A percentile compares a stretch with the other conserved stretches of the same genome.
These are phyloP conservation scores for Myotis vivesi DNA, from an alignment of 2,797 vertebrate genomes.

Conservation along the genomic window DNA sequence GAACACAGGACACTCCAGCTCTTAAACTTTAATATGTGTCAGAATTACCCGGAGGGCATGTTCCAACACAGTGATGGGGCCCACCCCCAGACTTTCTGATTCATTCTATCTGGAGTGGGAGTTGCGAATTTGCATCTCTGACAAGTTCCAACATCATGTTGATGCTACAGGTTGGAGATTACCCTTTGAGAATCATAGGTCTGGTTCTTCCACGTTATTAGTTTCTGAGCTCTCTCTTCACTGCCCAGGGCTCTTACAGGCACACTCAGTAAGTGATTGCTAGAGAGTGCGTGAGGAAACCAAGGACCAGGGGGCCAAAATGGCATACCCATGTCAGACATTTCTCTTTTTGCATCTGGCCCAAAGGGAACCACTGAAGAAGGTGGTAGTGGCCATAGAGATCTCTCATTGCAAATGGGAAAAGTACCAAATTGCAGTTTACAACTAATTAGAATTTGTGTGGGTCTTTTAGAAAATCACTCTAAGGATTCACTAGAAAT, in stretches of 20 bases:
- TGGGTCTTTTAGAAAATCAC: constrained; percentile 29
- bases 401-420: neutral
- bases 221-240: neutral
- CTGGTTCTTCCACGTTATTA: neutral
- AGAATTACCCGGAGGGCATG: neutral
- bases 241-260: neutral
- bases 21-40: neutral
- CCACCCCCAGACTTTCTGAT: neutral
- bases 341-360: neutral
- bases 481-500: neutral
- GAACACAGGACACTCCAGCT: neutral
- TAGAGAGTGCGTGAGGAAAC: neutral
- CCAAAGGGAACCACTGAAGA: neutral
- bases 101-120: neutral
- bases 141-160: neutral
- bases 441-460: constrained; percentile 18
- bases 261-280: neutral
- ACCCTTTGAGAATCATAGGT: neutral
- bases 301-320: neutral
- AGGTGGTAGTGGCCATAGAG: neutral
- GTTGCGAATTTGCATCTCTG: neutral
- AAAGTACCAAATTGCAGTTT: constrained; percentile 2
- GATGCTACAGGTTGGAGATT: neutral
- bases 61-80: neutral
- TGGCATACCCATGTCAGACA: neutral